Evolutionary conservation across 2,113 vertebrate species (phyloP).

Genomic region (Anhinga rufa): DNA sequence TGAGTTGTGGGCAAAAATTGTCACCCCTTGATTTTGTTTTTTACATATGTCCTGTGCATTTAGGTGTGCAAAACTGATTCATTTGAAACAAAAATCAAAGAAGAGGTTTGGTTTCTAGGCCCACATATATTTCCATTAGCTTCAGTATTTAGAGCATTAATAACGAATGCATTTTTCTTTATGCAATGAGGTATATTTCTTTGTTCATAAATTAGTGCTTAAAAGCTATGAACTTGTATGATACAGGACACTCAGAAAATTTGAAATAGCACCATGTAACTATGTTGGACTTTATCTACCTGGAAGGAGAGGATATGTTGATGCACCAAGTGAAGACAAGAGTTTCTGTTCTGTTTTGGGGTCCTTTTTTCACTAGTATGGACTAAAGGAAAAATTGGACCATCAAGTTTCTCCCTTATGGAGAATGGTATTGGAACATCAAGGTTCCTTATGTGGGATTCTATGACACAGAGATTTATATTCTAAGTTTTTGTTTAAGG

Average conservation of each 20-base stretch:
- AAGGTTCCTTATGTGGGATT: background rate
- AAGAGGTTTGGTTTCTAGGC: background rate
- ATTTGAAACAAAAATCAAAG: background rate
- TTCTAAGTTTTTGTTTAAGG: background rate
- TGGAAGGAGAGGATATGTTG: background rate
- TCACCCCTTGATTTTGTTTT: background rate
- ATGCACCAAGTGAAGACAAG: background rate
- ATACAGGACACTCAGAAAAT: background rate
- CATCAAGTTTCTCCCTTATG: background rate
- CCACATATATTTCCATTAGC: background rate
- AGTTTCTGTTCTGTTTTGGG: background rate
- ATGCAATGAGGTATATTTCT: background rate
- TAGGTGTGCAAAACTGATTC: background rate
- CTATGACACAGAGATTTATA: background rate
- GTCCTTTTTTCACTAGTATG: background rate
- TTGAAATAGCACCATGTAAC: background rate
- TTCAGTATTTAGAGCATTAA: background rate
- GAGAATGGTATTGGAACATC: background rate
- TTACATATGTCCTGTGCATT: background rate
- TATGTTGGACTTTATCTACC: background rate
- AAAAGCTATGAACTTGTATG: background rate
- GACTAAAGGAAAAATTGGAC: background rate
- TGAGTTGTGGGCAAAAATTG: background rate
- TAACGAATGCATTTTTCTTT: background rate
- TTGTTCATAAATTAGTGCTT: background rate